phyloP scores from a whole-genome alignment of 2,888 invertebrate species.

The Azorinus chamasolen region DNA sequence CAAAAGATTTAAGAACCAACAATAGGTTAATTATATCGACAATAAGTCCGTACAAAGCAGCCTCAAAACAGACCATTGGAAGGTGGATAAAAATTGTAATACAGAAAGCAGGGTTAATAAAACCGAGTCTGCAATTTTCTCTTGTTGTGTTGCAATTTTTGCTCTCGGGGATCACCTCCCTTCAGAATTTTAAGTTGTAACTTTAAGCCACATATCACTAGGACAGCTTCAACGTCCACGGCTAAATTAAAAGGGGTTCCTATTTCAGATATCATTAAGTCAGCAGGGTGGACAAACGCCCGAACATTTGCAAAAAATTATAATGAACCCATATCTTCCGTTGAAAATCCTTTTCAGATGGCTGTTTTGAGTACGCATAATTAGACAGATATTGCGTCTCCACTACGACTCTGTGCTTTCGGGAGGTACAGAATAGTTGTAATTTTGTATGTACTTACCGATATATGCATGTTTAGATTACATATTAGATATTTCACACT shows the following conservation, averaged over 20 bases:
- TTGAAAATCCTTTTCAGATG: conserved; percentile 3
- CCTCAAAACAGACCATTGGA: neutral
- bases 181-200: too few species aligned
- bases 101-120: neutral
- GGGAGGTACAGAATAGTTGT: too few species aligned
- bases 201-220: neutral
- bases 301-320: conserved; percentile 1
- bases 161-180: too few species aligned
- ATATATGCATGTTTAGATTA: too few species aligned
- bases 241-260: neutral
- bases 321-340: neutral
- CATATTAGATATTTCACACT: too few species aligned
- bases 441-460: neutral
- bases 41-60: neutral
- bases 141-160: too few species aligned
- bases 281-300: conserved; percentile 1
- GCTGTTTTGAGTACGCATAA: too few species aligned
- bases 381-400: too few species aligned
- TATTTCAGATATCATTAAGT: neutral
- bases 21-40: conserved; percentile 1
- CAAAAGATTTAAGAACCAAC: neutral
- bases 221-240: neutral
- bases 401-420: too few species aligned
- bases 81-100: neutral
- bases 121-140: too few species aligned